Evolutionary conservation across 2,113 vertebrate species (phyloP), one percentile per base, ranked within the genome.

Genomic region (Grammomys dolichurus): DNA sequence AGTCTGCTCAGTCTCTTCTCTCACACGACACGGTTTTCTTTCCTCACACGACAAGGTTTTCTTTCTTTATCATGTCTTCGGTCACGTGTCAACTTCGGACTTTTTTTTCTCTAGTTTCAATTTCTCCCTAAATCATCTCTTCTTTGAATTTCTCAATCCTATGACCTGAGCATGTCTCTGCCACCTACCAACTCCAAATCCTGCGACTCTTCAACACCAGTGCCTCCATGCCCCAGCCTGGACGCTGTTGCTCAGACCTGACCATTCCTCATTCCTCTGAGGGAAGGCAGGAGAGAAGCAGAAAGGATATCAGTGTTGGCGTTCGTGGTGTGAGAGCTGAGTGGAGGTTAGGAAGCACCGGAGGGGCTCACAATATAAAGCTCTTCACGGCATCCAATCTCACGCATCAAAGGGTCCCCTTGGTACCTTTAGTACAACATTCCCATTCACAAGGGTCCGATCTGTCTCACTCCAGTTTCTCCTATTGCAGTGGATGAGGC

Each of bases 51-150:
- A 91, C 13, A 87, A 17, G 31, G 87, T 95, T 86, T 40, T 43
- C 54, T 77, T 94, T 60, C 36, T 89, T 95, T 76, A 40, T 77
- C 48, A 65, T 63, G 6, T 80, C 12, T 78, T 90, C 46, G 60
- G 40, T 82, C 19, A 81, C 9, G 60, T 48, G 63, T 63, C 87
- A 82, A 94, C 22, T 95, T 91, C 93, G 28, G 67, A 78, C 13
- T n/a, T 28, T 48, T 22, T 48, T 12, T 72, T 60, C 20, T 56
- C 2, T 40, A 22, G 60, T 89, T 90, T 87, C 46, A 80, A 7
- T 58, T 93, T 92, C 54, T 81, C n/a, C 54, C 43, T 75, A 77
- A 95, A 91, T 54, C 24, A 69, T 48, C 26, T 89, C 60, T 69
- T 36, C 54, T 92, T 75, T 72, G 3, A 40, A 75, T 54, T 91